Percentiles rank a stretch among this genome's conserved stretches.
phyloP scores from a whole-genome alignment of 2,888 invertebrate genomes.

The Glyphotaelius pellucidus region DNA sequence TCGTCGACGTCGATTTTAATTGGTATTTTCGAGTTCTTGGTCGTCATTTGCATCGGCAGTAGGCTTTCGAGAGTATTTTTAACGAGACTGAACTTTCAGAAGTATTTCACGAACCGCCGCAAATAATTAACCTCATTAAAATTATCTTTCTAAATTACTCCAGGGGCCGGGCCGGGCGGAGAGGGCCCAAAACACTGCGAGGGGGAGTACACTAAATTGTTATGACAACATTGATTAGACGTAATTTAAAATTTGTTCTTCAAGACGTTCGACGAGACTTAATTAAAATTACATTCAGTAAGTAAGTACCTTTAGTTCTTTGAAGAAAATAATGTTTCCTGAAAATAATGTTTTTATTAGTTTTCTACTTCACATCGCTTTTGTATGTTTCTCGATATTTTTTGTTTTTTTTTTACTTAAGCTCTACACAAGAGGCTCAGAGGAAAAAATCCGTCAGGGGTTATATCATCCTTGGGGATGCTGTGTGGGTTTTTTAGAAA shows the following conservation, averaged over 20 bases:
- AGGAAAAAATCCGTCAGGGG: too few species aligned
- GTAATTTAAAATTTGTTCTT: neutral
- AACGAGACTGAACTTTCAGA: constrained; percentile 28
- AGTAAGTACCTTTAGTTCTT: neutral
- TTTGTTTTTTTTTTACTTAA: too few species aligned
- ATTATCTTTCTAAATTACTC: constrained; percentile 54
- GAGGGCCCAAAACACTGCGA: neutral
- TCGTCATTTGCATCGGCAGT: constrained; percentile 18
- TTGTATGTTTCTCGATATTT: too few species aligned
- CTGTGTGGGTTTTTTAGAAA: too few species aligned
- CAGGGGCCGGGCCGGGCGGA: neutral
- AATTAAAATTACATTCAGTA: neutral
- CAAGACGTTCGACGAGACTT: neutral
- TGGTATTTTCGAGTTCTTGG: constrained; percentile 22
- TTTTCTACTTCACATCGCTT: too few species aligned
- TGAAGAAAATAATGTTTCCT: too few species aligned
- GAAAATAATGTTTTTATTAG: too few species aligned
- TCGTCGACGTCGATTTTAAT: constrained; percentile 24
- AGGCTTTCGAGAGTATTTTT: constrained; percentile 35
- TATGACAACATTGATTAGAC: constrained; percentile 26
- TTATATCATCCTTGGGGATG: too few species aligned
- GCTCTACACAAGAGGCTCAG: too few species aligned
- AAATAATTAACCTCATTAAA: constrained; percentile 59
- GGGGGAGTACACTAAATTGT: neutral
- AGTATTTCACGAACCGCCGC: constrained; percentile 39